Percentiles rank a stretch among this genome's conserved stretches.
Conservation (phyloP, 1,140 invertebrate genomes). For the Mylabris phalerata region DNA sequence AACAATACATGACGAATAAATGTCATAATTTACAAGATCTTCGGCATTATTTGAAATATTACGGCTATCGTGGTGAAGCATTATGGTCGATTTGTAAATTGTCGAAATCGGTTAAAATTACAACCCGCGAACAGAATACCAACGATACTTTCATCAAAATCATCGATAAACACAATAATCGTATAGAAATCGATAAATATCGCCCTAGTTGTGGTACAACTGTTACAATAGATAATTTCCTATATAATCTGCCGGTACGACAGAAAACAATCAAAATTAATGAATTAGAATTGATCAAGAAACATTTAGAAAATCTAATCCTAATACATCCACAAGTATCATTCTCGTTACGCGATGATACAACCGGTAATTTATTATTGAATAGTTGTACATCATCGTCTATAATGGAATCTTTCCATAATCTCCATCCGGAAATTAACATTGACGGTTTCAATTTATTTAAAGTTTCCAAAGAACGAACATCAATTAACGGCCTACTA, state of each 20-base stretch:
- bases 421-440: slow-evolving; percentile 46
- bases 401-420: slow-evolving; percentile 46
- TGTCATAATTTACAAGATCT: slow-evolving; percentile 47
- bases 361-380: slow-evolving; percentile 48
- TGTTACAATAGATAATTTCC: slow-evolving; percentile 54
- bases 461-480: slow-evolving; percentile 44
- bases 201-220: slow-evolving; percentile 55
- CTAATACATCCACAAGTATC: slow-evolving; percentile 52
- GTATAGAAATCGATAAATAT: slow-evolving; percentile 18
- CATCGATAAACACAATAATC: slow-evolving; percentile 32
- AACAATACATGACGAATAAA: slow-evolving; percentile 58
- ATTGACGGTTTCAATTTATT: slow-evolving; percentile 45
- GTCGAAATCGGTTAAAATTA: slow-evolving; percentile 50
- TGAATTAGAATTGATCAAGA: slow-evolving; percentile 52
- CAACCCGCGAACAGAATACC: slow-evolving; percentile 41
- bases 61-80: slow-evolving; percentile 59
- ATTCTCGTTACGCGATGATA: slow-evolving; percentile 56
- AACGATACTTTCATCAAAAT: slow-evolving; percentile 46
- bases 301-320: slow-evolving; percentile 49
- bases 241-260: slow-evolving; percentile 56
- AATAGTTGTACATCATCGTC: slow-evolving; percentile 49
- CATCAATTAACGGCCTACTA: slow-evolving; percentile 50
- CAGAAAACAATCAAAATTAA: slow-evolving; percentile 48
- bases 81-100: slow-evolving; percentile 53
- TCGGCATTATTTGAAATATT: slow-evolving; percentile 46